Conservation (phyloP, 2,797 vertebrate species). For the Novumbra hubbsi region DNA sequence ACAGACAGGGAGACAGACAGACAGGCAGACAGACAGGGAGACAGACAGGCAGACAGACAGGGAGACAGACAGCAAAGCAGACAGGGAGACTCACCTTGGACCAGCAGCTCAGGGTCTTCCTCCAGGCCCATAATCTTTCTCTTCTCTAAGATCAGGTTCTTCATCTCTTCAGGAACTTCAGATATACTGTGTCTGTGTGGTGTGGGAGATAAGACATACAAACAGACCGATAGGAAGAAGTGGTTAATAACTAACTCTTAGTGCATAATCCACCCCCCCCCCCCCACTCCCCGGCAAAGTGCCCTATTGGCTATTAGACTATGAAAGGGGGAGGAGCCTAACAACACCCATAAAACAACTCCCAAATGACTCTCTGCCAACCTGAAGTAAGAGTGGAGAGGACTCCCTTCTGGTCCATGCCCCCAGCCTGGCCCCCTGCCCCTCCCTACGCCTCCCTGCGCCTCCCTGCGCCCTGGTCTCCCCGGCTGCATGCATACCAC, state of each 20-base stretch:
- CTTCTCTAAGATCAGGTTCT: conserved; percentile 87
- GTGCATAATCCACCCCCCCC: conserved; percentile 42
- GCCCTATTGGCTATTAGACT: conserved; percentile 56
- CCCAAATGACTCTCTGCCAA: conserved; percentile 48
- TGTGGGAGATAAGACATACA: conserved; percentile 20
- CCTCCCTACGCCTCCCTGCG: conserved; percentile 26
- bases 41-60: no score
- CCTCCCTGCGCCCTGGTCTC: conserved; percentile 21
- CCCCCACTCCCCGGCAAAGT: conserved; percentile 53
- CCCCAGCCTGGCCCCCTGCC: conserved; percentile 32
- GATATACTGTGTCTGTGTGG: conserved; percentile 73
- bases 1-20: conserved; percentile 17
- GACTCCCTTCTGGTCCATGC: conserved; percentile 25
- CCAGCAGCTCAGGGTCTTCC: conserved; percentile 82
- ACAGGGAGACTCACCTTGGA: conserved; percentile 82
- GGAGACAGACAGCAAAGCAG: not conserved
- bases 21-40: no score
- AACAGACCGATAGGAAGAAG: not conserved
- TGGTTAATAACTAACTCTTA: conserved; percentile 53
- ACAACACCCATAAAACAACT: not conserved
- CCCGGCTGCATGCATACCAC: conserved; percentile 52
- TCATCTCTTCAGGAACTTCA: conserved; percentile 84
- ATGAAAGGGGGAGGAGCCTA: conserved; percentile 19
- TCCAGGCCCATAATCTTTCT: conserved; percentile 73
- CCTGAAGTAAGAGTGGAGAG: conserved; percentile 26